Evolutionary conservation across 1,140 invertebrate genomes (phyloP).

Genomic region (Drosophila pseudoananassae): DNA sequence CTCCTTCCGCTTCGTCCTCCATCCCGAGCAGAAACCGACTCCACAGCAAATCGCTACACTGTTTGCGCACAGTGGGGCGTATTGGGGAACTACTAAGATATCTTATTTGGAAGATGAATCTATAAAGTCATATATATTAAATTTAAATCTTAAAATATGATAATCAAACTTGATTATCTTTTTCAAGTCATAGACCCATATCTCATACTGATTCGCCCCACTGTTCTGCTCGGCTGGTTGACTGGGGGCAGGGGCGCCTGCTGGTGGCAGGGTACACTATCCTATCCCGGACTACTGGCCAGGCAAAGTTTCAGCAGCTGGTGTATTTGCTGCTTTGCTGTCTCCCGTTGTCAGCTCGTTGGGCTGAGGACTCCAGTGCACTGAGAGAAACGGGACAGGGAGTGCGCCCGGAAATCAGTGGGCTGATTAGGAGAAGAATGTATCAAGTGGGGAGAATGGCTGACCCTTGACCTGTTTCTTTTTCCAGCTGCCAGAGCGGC

Average conservation of each 20-base stretch:
- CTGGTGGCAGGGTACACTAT: not conserved
- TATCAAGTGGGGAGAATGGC: no score
- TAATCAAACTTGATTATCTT: no score
- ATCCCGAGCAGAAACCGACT: not conserved
- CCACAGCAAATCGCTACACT: constrained; percentile 24
- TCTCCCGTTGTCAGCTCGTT: constrained; percentile 23
- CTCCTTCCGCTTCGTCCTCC: constrained; percentile 11
- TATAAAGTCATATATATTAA: no score
- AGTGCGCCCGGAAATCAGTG: no score
- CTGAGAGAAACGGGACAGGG: not conserved
- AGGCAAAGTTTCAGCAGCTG: constrained; percentile 50
- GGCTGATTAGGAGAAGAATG: no score
- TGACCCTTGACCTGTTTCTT: not conserved
- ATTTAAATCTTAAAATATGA: no score
- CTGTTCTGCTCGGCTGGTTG: constrained; percentile 11
- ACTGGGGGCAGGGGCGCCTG: not conserved
- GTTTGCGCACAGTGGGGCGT: constrained; percentile 16
- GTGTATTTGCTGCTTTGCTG: constrained; percentile 29
- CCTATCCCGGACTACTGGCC: constrained; percentile 24
- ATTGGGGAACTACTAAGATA: no score
- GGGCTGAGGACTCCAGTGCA: not conserved
- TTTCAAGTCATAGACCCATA: no score
- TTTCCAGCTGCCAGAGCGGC: not conserved
- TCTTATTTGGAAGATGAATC: no score
- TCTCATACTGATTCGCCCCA: not conserved